Base-by-base conservation (phyloP, 1,140 invertebrate genomes). In the Drosophila suzukii region DNA sequence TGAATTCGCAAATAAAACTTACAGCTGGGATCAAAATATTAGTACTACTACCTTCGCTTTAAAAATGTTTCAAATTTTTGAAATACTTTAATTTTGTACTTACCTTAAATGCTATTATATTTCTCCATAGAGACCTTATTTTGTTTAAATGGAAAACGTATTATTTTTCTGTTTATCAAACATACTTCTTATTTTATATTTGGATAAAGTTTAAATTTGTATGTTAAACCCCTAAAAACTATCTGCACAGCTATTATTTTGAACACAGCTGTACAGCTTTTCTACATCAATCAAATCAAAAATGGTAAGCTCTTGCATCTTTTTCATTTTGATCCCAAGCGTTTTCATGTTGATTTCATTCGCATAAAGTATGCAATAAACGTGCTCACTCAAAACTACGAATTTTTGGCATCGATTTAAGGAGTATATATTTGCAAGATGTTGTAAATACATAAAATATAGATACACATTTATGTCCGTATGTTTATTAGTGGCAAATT, bases 331-430 rank as follows among this genome's bases (percentile, higher is more conserved):
- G 30, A 51, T 51, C 10, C 30, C 30, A 41, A 60, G 56, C 46
- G 61, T 65, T 44, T 63, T 36, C 49, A 55, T 57, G 46, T 32
- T 49, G 60, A 60, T 60, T 67, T 47, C 32, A 68, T 67, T 10
- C 39, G 17, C 17, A 32, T 54, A 39, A 49, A 54, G 43, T 60
- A 73, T 73, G 76, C 75, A 78, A 61, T 27, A 43, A 6, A 43
- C 46, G 49, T 56, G 62, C 56, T 17, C 24, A 27, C 38, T 24
- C 34, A 20, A 50, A 75, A 68, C 54, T 61, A 67, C 81, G 63
- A 85, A 81, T 85, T 84, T 70, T 77, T 62, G 47, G 62, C 50
- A 73, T 66, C 56, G 55, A 84, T 72, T 73, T 59, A 62, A 47
- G 41, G 39, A 30, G 39, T 55, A 65, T 57, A 58, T 54, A 58